Base-by-base conservation (phyloP, 1,140 invertebrate genomes). In the Tetramorium simillimum region DNA sequence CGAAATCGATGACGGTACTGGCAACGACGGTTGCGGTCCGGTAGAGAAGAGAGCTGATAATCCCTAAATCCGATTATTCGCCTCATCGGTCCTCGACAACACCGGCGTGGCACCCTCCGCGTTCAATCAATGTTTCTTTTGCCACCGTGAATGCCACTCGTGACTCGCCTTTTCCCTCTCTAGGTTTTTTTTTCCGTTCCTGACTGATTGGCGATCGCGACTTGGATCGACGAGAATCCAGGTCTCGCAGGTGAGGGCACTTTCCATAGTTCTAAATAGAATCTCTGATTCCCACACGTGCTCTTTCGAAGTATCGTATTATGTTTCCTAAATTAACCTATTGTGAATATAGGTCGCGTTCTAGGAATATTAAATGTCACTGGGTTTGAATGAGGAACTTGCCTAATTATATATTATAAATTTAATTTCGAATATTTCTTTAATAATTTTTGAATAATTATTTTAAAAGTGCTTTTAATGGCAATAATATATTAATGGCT, bases 21-120 rank as follows among this genome's bases (percentile, higher is more conserved):
- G 49, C 72, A 80, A 81, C 81, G 63, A 77, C 69, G 89, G 24
- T 87, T 87, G 51, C 67, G 75, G 85, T 63, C 33, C 58, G 85
- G 78, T 58, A 60, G 3, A 75, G 86, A 81, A 62, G 91, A 92
- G 91, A 90, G 91, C 82, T 77, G 86, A 91, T 95, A 94, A 95
- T 94, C 93, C 92, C 88, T 63, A 94, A 94, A 95, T 94, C 94
- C 93, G 94, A 95, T 95, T 95, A 95, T 93, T 93, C 93, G 92
- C 93, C 90, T 94, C 94, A 95, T 95, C 90, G 93, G 92, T 90
- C 85, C 91, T 93, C 92, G 90, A 94, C 93, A 94, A 94, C 92
- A 92, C 92, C 84, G 91, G 58, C 91, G 86, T 90, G 88, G 87
- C 86, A 89, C 90, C 82, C 90, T 91, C 92, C 89, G 43, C 67